phyloP scores from a whole-genome alignment of 1,140 invertebrate genomes.

The Bombus confusus region DNA sequence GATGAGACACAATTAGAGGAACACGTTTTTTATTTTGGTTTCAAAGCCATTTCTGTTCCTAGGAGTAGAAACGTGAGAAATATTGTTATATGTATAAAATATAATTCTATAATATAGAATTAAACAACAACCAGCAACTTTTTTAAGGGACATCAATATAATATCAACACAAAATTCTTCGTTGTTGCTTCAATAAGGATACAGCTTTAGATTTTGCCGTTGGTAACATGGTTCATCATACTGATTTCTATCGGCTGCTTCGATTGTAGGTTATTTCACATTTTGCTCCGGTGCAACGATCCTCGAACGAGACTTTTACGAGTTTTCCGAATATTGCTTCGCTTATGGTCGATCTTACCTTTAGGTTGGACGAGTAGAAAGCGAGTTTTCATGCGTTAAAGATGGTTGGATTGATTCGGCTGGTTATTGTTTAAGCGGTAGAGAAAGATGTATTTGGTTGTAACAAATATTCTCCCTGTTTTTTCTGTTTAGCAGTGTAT shows the following conservation, averaged over 20 bases:
- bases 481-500: no score
- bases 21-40: not conserved
- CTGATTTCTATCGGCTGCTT: not conserved
- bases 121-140: not conserved
- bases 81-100: no score
- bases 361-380: not conserved
- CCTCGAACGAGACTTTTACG: not conserved
- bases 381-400: constrained; percentile 13
- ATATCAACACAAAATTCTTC: not conserved
- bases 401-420: not conserved
- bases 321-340: not conserved
- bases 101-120: no score
- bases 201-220: not conserved
- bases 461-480: not conserved
- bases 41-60: not conserved
- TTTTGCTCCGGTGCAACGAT: not conserved
- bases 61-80: not conserved
- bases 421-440: not conserved
- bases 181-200: not conserved
- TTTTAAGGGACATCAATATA: not conserved
- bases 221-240: not conserved
- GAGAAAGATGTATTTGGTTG: not conserved
- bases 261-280: not conserved
- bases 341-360: not conserved
- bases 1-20: not conserved